Evolutionary conservation across 2,797 vertebrate genomes (phyloP), one percentile per base, ranked within the genome.

Genomic region (Mormyrus hasselquistii): DNA sequence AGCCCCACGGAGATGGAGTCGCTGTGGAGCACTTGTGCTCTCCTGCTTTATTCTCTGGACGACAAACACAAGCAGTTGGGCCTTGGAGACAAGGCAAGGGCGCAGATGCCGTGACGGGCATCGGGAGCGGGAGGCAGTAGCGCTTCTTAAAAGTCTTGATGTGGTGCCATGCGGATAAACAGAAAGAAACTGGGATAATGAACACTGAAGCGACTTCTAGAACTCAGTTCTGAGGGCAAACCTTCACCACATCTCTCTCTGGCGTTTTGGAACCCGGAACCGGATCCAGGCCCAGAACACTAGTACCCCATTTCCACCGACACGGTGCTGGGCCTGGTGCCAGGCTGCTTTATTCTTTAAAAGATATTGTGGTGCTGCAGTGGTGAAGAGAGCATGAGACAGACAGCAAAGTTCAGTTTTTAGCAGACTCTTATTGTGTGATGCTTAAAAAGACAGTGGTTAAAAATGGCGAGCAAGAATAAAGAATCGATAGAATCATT

Each of bases 1-100:
- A 93, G 95, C 83, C 95, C 96, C 0, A 69, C 92, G 22, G 96
- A 96, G 91, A 96, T 97, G 92, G 93, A 95, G 90, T 90, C 91
- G 2, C 94, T 98, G 86, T 98, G 97, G 97, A 93, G 96, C 91
- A 92, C 89, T 90, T 97, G 97, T 12, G 96, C 95, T 0, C 92
- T 94, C 53, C 95, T 91, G 55, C 95, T 99, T 88, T 98, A 95
- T 94, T 98, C 97, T 0, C 93, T 99, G 91, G 96, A 98, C 88
- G 94, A 97, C 4, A 92, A 90, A 87, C 96, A 97, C 90, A 97
- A 96, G 89, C 97, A 99, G 90, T 95, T 99, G 0, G 97, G 97
- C 0, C 94, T 99, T 22, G 96, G 97, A 0, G 92, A 96, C 50
- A 96, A 97, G 95, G 98, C 97, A 89, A 94, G 91, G 4, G 55